Evolutionary conservation across 2,113 vertebrate genomes (phyloP).

Genomic region (Cyrtonyx montezumae): DNA sequence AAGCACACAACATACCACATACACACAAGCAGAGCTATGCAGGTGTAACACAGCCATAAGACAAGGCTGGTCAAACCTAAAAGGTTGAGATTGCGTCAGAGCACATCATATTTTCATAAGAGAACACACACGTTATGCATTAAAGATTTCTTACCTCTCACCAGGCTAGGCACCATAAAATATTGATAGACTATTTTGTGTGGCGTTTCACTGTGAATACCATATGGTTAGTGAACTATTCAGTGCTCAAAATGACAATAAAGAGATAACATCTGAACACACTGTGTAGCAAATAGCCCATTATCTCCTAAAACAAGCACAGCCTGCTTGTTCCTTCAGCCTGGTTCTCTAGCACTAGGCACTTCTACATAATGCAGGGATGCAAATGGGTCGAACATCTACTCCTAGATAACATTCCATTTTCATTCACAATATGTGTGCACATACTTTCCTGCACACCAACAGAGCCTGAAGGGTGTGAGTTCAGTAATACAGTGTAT

Average conservation of each 20-base stretch:
- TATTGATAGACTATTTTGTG: slow-evolving; percentile 9
- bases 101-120: not conserved
- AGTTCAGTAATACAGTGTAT: not conserved
- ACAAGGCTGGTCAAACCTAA: not conserved
- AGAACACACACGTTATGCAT: not conserved
- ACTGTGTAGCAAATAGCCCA: not conserved
- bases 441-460: not conserved
- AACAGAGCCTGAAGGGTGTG: not conserved
- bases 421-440: not conserved
- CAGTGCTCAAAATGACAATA: slow-evolving; percentile 43
- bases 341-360: not conserved
- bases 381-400: not conserved
- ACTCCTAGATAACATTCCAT: not conserved
- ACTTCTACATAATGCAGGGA: not conserved
- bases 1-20: not conserved
- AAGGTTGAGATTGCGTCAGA: not conserved
- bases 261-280: slow-evolving; percentile 30
- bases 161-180: slow-evolving; percentile 36
- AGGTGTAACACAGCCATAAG: not conserved
- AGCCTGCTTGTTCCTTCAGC: not conserved
- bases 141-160: slow-evolving; percentile 10
- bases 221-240: slow-evolving; percentile 46
- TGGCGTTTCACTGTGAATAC: slow-evolving; percentile 34
- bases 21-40: not conserved
- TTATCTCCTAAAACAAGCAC: slow-evolving; percentile 13